Percentiles rank a stretch among this genome's conserved stretches.
phyloP scores from a whole-genome alignment of 2,797 vertebrate genomes.

The Channa striata region DNA sequence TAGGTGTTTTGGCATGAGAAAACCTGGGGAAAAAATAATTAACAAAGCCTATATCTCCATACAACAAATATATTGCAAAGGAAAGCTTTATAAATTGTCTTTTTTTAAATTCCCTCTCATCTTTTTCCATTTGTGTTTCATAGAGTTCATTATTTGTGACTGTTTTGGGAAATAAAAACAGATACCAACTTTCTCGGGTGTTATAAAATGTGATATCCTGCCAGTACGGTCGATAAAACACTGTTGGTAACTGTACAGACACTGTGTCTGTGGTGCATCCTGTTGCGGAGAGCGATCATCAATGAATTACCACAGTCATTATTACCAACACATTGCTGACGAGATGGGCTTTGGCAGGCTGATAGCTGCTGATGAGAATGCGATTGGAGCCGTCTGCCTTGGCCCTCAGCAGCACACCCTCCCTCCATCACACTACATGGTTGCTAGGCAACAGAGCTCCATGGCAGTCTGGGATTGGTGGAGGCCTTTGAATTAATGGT shows the following conservation, averaged over 20 bases:
- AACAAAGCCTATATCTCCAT: constrained; percentile 8
- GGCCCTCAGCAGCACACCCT: constrained; percentile 65
- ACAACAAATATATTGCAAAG: constrained; percentile 66
- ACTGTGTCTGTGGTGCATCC: constrained; percentile 17
- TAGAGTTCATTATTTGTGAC: constrained; percentile 49
- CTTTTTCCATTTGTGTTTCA: constrained; percentile 38
- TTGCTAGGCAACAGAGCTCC: constrained; percentile 91
- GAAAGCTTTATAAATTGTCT: constrained; percentile 45
- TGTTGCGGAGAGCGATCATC: constrained; percentile 41
- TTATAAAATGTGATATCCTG: constrained; percentile 34
- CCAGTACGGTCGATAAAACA: constrained; percentile 20
- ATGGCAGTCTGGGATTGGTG: constrained; percentile 78
- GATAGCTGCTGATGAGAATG: constrained; percentile 65
- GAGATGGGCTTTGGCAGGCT: constrained; percentile 66
- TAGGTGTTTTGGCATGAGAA: constrained; percentile 33
- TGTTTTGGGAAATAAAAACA: constrained; percentile 75
- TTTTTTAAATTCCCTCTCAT: constrained; percentile 28
- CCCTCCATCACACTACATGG: constrained; percentile 73
- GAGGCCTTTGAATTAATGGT: constrained; percentile 76
- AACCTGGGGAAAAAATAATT: constrained; percentile 9
- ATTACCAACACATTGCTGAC: constrained; percentile 52
- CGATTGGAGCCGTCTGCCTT: constrained; percentile 74
- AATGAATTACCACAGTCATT: constrained; percentile 49
- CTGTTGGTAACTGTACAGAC: constrained; percentile 17
- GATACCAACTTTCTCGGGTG: constrained; percentile 33